Evolutionary conservation across 2,113 vertebrate species (phyloP), one percentile per base, ranked within the genome.

Genomic region (Phalacrocorax aristotelis): DNA sequence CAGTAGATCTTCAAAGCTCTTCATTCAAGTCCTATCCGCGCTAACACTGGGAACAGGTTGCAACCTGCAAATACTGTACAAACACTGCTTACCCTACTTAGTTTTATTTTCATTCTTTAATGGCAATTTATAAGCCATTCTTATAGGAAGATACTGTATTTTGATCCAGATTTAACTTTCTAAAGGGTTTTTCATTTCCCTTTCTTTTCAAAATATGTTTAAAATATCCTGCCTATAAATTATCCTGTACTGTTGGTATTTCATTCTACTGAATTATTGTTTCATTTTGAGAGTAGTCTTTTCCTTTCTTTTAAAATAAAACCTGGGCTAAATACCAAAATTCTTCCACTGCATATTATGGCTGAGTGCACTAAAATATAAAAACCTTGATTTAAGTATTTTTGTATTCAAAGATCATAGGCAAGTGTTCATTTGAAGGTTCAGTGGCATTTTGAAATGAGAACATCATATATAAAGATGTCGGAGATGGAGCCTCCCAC

Each of bases 391-490:
- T 97, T 97, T 97, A 96, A 97, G 96, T 97, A 93, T 98, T 98
- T 99, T 98, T 97, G 97, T 98, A 98, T 98, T 98, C 97, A 94
- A 94, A 98, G 98, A 98, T 98, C 98, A 98, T 97, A 97, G 95
- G 86, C 97, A 97, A 98, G 98, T 97, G 96, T 98, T 98, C 98
- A 98, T 98, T 98, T 98, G 97, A 99, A 98, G 98, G 98, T 98
- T 98, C 97, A 96, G 97, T 98, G 98, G 98, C 98, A 98, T 98
- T 99, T 98, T 98, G 98, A 98, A 98, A 98, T 95, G 97, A 98
- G 98, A 98, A 92, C 95, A 97, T 98, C 98, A 95, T 98, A 98
- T 98, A 98, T 98, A 98, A 98, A 99, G 98, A 98, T 98, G 98
- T 98, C 98, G 98, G 96, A 91, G 94, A 95, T 90, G 95, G 98